Evolutionary conservation across 2,888 invertebrate genomes (phyloP).

Genomic region (Tipula vernalis): DNA sequence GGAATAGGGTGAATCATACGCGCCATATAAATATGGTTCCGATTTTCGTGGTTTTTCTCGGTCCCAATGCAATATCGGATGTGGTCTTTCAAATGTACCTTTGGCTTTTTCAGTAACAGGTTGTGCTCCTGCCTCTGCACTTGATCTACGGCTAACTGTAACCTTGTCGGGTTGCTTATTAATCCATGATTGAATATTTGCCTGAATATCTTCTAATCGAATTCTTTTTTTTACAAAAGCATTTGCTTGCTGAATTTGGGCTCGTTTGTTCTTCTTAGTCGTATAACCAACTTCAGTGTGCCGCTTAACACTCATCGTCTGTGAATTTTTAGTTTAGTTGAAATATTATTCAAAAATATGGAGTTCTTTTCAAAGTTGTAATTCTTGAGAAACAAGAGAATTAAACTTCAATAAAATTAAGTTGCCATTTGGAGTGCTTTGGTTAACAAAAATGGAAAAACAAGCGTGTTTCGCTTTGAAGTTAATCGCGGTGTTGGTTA

Average conservation of each 20-base stretch:
- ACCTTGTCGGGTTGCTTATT: background rate
- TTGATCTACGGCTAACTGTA: background rate
- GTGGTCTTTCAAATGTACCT: background rate
- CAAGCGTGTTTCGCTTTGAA: no score
- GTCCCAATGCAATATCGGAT: constrained; percentile 7
- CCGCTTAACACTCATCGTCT: background rate
- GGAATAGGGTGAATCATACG: background rate
- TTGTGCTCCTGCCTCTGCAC: background rate
- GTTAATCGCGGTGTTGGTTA: no score
- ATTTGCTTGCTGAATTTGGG: background rate
- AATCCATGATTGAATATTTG: background rate
- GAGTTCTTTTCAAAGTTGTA: background rate
- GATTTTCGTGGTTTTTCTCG: background rate
- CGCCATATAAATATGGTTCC: background rate
- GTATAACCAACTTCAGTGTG: background rate
- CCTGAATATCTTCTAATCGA: background rate
- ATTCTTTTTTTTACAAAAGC: background rate
- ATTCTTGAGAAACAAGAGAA: background rate
- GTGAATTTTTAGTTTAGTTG: background rate
- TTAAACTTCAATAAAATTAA: background rate
- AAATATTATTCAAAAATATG: background rate
- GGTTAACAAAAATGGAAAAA: background rate
- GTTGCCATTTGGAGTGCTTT: background rate
- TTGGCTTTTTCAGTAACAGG: background rate
- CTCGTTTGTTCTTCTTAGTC: background rate